phyloP scores from a whole-genome alignment of 2,113 vertebrate genomes.

The Takifugu flavidus region DNA sequence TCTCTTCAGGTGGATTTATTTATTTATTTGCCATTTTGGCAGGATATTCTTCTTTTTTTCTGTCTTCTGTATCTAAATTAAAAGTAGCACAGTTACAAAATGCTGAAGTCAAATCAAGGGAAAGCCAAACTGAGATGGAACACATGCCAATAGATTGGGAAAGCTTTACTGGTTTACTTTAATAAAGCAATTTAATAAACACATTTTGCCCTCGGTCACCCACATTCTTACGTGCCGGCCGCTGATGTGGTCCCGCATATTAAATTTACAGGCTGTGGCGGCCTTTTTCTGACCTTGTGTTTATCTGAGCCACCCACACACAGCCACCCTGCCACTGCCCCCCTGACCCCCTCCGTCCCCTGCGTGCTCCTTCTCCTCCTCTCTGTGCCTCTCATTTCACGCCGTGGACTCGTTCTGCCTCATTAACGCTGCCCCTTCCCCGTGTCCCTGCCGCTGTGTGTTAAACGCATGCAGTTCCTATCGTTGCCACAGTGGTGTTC shows the following conservation, averaged over 20 bases:
- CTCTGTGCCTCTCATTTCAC: conserved; percentile 58
- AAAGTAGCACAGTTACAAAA: neutral
- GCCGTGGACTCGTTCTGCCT: conserved; percentile 54
- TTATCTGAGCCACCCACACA: conserved; percentile 32
- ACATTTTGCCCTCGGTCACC: neutral
- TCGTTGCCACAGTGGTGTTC: conserved; percentile 84
- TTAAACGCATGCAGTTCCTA: conserved; percentile 80
- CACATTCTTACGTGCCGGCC: conserved; percentile 21
- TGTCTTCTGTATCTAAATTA: too few relatives aligned
- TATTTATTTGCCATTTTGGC: too few relatives aligned
- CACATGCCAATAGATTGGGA: neutral
- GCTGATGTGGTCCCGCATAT: conserved; percentile 5
- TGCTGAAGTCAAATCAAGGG: neutral
- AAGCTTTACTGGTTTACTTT: conserved; percentile 24
- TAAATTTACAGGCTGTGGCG: conserved; percentile 6
- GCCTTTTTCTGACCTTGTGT: conserved; percentile 2
- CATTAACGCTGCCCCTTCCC: conserved; percentile 63
- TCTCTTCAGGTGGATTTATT: too few relatives aligned
- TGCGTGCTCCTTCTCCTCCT: conserved; percentile 45
- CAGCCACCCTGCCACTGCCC: conserved; percentile 16
- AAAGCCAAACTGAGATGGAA: neutral
- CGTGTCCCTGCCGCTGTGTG: conserved; percentile 67
- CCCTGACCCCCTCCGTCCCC: conserved; percentile 26
- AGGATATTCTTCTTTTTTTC: too few relatives aligned
- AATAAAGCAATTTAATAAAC: conserved; percentile 6